These are phyloP conservation scores for Melanargia galathea DNA, from an alignment of 2,888 invertebrate genomes.

Conservation along the genomic window DNA sequence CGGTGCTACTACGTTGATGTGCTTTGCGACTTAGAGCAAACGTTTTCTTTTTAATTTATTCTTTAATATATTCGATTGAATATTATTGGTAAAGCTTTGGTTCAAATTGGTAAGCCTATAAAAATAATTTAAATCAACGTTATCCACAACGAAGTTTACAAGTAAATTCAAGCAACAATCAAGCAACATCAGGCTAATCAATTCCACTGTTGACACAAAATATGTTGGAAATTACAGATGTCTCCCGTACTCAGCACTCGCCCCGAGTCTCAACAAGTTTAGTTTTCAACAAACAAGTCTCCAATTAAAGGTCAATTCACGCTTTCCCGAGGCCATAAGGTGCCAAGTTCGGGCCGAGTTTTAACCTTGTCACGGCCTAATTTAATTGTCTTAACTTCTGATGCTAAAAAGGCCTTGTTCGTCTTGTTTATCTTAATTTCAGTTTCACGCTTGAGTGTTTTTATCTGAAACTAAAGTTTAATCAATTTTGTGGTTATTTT, in stretches of 20 bases:
- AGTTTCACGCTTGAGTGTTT: slow-evolving; percentile 7
- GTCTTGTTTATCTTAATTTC: slow-evolving; percentile 2
- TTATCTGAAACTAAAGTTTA: neutral
- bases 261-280: slow-evolving; percentile 17
- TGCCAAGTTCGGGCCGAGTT: slow-evolving; percentile 14
- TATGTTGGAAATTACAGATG: neutral
- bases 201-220: slow-evolving; percentile 17
- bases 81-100: too few relatives aligned
- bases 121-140: neutral
- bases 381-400: slow-evolving; percentile 13
- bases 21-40: too few relatives aligned
- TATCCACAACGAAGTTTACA: slow-evolving; percentile 1
- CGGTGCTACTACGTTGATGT: too few relatives aligned
- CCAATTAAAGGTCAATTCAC: slow-evolving; percentile 29
- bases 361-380: slow-evolving; percentile 18
- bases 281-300: slow-evolving; percentile 25
- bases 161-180: too few relatives aligned
- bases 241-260: slow-evolving; percentile 7
- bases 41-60: too few relatives aligned
- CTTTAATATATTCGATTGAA: too few relatives aligned
- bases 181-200: slow-evolving; percentile 1
- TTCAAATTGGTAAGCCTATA: too few relatives aligned
- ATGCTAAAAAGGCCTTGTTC: slow-evolving; percentile 7
- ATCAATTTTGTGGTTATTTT: neutral
- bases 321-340: slow-evolving; percentile 7